Conservation (phyloP, 2,797 vertebrate species). For the Carduelis carduelis region DNA sequence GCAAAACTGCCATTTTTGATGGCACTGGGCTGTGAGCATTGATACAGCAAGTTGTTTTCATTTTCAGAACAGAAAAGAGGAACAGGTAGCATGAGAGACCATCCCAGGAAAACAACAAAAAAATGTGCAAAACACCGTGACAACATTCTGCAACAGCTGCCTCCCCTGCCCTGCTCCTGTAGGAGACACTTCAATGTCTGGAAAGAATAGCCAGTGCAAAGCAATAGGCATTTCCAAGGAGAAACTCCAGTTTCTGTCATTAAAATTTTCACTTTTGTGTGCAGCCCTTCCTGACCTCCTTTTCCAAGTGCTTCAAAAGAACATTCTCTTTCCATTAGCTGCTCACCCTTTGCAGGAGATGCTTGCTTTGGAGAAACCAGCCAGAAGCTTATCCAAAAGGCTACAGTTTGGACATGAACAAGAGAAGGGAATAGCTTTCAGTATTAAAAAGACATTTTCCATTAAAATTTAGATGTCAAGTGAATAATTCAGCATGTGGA, state of each 20-base stretch:
- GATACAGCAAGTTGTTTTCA: neutral
- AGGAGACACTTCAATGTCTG: neutral
- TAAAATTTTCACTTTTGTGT: neutral
- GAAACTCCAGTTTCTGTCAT: neutral
- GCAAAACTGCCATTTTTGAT: neutral
- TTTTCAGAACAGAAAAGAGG: neutral
- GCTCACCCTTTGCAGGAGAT: neutral
- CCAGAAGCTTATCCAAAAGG: neutral
- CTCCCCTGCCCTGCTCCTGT: neutral
- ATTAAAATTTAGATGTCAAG: constrained; percentile 18
- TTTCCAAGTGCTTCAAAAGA: neutral
- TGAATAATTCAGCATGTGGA: constrained; percentile 9
- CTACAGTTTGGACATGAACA: neutral
- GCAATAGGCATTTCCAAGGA: neutral
- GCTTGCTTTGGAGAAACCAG: neutral
- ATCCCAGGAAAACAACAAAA: neutral
- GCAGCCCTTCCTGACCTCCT: neutral
- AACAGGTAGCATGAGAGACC: neutral
- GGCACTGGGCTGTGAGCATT: neutral
- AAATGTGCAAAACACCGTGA: neutral
- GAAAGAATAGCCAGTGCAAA: neutral
- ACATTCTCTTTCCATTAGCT: neutral
- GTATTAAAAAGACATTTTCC: constrained; percentile 4
- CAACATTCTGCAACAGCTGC: fast-evolving
- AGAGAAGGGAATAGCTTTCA: neutral